Evolutionary conservation across 2,113 vertebrate genomes (phyloP).

Genomic region (Eulemur rufifrons): DNA sequence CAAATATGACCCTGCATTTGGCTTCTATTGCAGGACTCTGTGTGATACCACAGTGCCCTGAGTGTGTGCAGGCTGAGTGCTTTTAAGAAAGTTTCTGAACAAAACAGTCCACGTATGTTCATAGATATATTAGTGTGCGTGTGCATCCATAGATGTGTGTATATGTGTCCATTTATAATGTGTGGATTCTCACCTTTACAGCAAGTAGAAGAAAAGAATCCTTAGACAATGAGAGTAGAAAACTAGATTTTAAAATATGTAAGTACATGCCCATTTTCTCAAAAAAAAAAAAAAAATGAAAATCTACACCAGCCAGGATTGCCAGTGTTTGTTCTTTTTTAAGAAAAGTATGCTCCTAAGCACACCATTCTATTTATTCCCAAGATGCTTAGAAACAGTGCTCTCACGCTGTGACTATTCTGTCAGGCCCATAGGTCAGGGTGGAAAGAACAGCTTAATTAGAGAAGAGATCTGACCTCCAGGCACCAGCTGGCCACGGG

Average conservation of each 20-base stretch:
- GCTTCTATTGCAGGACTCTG: not conserved
- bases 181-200: not conserved
- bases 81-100: not conserved
- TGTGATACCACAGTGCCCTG: not conserved
- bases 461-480: not conserved
- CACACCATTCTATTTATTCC: not conserved
- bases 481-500: not conserved
- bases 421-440: not conserved
- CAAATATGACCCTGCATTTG: not conserved
- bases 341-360: not conserved
- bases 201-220: not conserved
- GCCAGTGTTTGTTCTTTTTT: not conserved
- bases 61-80: not conserved
- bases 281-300: not conserved
- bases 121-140: not conserved
- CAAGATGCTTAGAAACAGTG: not conserved
- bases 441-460: not conserved
- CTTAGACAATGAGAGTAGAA: not conserved
- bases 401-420: not conserved
- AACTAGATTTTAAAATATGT: not conserved
- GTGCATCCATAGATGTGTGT: not conserved
- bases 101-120: not conserved
- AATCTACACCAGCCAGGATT: not conserved
- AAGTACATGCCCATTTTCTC: constrained; percentile 23
- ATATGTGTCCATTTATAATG: not conserved